These are phyloP conservation scores for Stegodyphus dumicola DNA, from an alignment of 1,140 invertebrate species.

Conservation along the genomic window DNA sequence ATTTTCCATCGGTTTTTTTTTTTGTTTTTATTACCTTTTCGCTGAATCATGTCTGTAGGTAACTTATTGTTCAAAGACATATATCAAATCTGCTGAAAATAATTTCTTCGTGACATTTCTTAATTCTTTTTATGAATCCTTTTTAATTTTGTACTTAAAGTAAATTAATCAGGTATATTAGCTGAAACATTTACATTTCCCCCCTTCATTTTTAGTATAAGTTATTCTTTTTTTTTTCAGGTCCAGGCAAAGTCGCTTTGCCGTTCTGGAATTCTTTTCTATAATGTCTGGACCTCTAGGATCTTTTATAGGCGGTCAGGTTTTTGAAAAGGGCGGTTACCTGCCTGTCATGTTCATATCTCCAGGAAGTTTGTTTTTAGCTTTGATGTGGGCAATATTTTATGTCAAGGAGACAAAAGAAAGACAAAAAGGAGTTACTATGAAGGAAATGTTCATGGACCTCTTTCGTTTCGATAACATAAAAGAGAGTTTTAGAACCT, in stretches of 20 bases:
- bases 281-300: constrained; percentile 38
- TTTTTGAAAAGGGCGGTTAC: constrained; percentile 20
- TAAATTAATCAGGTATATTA: no score
- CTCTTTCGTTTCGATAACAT: constrained; percentile 43
- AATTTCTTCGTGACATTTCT: no score
- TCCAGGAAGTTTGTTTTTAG: constrained; percentile 10
- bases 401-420: constrained; percentile 35
- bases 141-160: no score
- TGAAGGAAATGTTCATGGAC: constrained; percentile 13
- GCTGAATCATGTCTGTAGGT: no score
- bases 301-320: constrained; percentile 20
- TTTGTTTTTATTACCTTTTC: no score
- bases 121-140: no score
- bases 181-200: no score
- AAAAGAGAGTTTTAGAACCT: constrained; percentile 45
- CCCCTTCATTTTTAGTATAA: no score
- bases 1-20: no score
- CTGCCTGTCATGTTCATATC: constrained; percentile 21
- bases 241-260: constrained; percentile 39
- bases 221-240: neutral
- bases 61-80: no score
- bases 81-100: no score
- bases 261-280: constrained; percentile 43
- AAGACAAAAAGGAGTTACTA: constrained; percentile 7
- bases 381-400: constrained; percentile 37